Base-by-base conservation (phyloP, 53 echinoderm and acorn worm genomes). In the Henricia sp. region DNA sequence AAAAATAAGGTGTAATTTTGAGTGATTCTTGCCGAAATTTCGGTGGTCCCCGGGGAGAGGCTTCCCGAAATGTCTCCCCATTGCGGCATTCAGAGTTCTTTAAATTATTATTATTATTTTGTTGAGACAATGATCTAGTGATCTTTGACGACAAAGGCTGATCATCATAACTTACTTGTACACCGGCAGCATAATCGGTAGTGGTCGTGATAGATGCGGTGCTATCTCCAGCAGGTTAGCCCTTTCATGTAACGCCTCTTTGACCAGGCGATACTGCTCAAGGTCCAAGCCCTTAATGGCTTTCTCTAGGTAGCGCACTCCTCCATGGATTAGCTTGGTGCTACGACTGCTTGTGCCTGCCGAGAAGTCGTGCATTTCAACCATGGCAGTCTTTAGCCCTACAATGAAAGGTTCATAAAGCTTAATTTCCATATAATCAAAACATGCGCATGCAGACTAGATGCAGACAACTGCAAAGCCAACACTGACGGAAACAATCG, bases 141-240 rank as follows among this genome's bases (percentile, higher is more conserved):
- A n/a, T n/a, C n/a, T n/a, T n/a, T n/a, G n/a, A n/a, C n/a, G n/a
- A n/a, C n/a, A n/a, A n/a, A n/a, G n/a, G n/a, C n/a, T n/a, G n/a
- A n/a, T n/a, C n/a, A n/a, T n/a, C n/a, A n/a, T n/a, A 4, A 95
- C 95, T 70, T 84, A 99, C 99, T 92, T 99, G 85, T 99, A 99
- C 11, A 99, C 94, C 37, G 99, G 99, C 21, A 99, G 85, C 99
- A 99, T 99, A 35, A 99, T 99, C 6, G 99, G 99, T 0, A 99
- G 91, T 11, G 94, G 90, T 32, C 70, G 90, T 2, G 99, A 94
- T 4, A 99, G 82, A 67, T 99, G 94, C 26, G 99, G 99, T 1
- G 99, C 99, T 46, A 99, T 99, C 50, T 92, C 94, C 37, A 99
- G 69, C 32, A 99, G 74, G 74, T 99, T 99, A 34, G 94, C 94